Conservation (phyloP, 2,888 invertebrate genomes). For the Cheilosia soror region DNA sequence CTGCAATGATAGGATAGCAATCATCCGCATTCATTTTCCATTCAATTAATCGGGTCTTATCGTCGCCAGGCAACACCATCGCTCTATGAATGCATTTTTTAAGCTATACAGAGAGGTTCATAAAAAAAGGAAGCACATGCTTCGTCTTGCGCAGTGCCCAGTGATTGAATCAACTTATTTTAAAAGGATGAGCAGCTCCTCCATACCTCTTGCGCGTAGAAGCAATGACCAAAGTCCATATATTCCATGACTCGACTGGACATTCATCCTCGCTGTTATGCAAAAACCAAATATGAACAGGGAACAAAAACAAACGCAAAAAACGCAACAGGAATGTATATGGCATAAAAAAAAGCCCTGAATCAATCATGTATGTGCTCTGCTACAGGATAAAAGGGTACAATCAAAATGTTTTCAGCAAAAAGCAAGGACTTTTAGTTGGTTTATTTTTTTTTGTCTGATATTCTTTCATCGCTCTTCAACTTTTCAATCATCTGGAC, state of each 20-base stretch:
- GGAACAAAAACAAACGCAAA: slow-evolving; percentile 9
- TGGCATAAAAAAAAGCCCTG: slow-evolving; percentile 27
- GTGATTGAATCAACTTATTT: slow-evolving; percentile 8
- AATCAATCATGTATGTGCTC: slow-evolving; percentile 69
- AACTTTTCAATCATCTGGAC: slow-evolving; percentile 68
- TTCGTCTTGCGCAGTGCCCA: slow-evolving; percentile 35
- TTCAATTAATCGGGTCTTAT: slow-evolving; percentile 43
- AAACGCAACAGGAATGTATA: slow-evolving; percentile 18
- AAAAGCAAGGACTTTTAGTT: slow-evolving; percentile 63
- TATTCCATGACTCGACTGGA: slow-evolving; percentile 59
- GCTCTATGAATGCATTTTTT: slow-evolving; percentile 22
- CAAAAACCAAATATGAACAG: slow-evolving; percentile 67
- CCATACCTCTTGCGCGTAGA: slow-evolving; percentile 17
- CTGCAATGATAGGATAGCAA: slow-evolving; percentile 19
- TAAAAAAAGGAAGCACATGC: slow-evolving; percentile 36
- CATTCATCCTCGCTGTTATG: slow-evolving; percentile 68
- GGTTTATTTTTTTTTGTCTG: slow-evolving; percentile 6
- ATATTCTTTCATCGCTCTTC: slow-evolving; percentile 61
- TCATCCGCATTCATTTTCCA: slow-evolving; percentile 26
- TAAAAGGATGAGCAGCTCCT: slow-evolving; percentile 1
- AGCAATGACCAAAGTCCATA: slow-evolving; percentile 62
- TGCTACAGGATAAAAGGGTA: slow-evolving; percentile 67
- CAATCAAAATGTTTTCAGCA: slow-evolving; percentile 72
- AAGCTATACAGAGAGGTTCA: not conserved
- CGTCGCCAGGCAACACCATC: slow-evolving; percentile 3